These are phyloP conservation scores for Catocala nupta DNA, from an alignment of 2,888 invertebrate species.

Conservation along the genomic window DNA sequence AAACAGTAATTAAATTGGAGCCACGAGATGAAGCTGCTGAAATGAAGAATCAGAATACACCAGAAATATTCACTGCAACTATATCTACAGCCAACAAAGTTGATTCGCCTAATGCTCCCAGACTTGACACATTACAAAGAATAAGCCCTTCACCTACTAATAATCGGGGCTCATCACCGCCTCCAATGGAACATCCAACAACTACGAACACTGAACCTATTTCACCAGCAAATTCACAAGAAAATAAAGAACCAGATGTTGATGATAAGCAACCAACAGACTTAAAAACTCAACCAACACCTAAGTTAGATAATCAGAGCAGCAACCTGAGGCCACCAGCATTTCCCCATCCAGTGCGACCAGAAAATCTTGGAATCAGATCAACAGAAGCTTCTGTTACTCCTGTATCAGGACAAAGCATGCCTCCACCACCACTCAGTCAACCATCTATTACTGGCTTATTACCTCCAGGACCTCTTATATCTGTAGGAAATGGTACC, in stretches of 20 bases:
- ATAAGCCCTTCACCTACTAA: conserved; percentile 83
- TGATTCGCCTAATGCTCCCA: conserved; percentile 78
- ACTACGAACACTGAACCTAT: conserved; percentile 78
- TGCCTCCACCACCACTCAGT: conserved; percentile 81
- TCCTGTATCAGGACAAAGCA: conserved; percentile 75
- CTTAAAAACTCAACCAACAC: conserved; percentile 76
- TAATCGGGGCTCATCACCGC: conserved; percentile 74
- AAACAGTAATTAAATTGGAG: conserved; percentile 84
- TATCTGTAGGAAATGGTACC: conserved; percentile 87
- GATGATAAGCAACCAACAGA: conserved; percentile 84
- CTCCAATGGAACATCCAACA: conserved; percentile 79
- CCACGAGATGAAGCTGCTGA: conserved; percentile 83
- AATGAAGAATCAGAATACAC: conserved; percentile 80
- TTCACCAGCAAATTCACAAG: conserved; percentile 80
- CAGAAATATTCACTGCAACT: conserved; percentile 84
- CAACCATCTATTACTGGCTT: conserved; percentile 87
- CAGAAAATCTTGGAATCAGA: conserved; percentile 78
- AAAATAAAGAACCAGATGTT: conserved; percentile 76
- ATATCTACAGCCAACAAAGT: conserved; percentile 79
- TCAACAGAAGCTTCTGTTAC: conserved; percentile 70
- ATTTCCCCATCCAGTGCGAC: conserved; percentile 74
- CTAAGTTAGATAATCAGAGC: conserved; percentile 72
- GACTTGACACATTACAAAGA: conserved; percentile 77
- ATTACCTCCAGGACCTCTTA: conserved; percentile 87
- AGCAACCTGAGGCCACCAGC: conserved; percentile 69